A percentile compares a stretch with the other conserved stretches of the same genome.
These are phyloP conservation scores for Dreissena polymorpha DNA, from an alignment of 1,140 invertebrate species.

Conservation along the genomic window DNA sequence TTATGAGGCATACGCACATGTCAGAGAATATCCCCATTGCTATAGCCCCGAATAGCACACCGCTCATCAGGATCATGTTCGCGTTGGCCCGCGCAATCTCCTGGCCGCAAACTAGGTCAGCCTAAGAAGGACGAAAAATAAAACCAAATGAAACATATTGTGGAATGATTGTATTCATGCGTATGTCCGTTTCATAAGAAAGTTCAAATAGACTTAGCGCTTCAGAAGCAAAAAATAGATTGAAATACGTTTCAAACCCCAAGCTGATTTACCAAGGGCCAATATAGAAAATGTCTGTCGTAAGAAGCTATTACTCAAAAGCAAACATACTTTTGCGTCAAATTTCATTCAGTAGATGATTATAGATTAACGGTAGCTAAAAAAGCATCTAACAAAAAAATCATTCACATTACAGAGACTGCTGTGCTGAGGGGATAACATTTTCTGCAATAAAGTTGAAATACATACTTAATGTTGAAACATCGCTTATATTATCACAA, in stretches of 20 bases:
- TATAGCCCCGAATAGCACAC: constrained; percentile 88
- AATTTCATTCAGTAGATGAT: no score
- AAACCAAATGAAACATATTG: constrained; percentile 5
- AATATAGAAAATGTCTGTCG: no score
- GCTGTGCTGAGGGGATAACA: no score
- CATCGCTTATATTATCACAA: no score
- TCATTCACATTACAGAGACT: no score
- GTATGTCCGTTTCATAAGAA: not conserved
- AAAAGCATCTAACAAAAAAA: no score
- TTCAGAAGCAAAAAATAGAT: not conserved
- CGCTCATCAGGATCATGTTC: constrained; percentile 89
- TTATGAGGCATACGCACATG: constrained; percentile 69
- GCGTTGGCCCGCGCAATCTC: constrained; percentile 85
- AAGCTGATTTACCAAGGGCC: constrained; percentile 27
- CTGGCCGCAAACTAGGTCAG: constrained; percentile 87
- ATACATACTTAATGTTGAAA: no score
- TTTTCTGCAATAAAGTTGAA: no score
- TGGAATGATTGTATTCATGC: not conserved
- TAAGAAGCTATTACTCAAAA: no score
- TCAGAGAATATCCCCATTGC: constrained; percentile 87
- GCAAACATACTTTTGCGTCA: no score
- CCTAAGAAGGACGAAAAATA: constrained; percentile 78
- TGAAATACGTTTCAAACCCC: constrained; percentile 85
- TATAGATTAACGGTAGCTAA: no score
- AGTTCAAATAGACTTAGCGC: not conserved